Base-by-base conservation (phyloP, 2,888 invertebrate genomes). In the Corythucha ciliata region DNA sequence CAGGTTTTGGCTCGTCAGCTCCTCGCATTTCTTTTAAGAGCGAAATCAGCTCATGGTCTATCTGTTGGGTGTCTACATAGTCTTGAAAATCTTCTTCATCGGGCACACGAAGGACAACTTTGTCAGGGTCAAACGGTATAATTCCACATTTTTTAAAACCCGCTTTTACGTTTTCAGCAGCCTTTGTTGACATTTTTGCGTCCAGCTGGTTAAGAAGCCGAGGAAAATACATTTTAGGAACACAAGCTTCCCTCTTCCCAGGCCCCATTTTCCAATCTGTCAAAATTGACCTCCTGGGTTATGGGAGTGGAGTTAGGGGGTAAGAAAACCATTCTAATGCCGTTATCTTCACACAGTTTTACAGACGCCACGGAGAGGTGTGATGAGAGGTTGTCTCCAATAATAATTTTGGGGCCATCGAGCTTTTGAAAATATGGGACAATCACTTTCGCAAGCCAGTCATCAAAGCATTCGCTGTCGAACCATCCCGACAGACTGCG, bases 401-500 rank as follows among this genome's bases (percentile, higher is more conserved):
- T 57, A 8, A 59, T 16, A 21, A 57, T 34, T 33, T 57, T 58
- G 18, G 27, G 20, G 10, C 41, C 58, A 29, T 29, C 39, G 21
- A 47, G 47, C 33, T 52, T 57, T 34, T 53, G 46, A 18, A 52
- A 34, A 24, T 32, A 20, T 22, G 62, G 61, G 14, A 66, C 25
- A 10, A 58, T 18, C 3, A 41, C n/a, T n/a, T 29, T 29, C 29
- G 29, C 34, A 18, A 46, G 6, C 46, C 46, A 46, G 12, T 46
- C 46, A 2, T 21, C 57, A 52, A 67, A 66, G 45, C 50, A 54
- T 2, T 36, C 21, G 21, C 41, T 22, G 46, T 65, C 64, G 57
- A 66, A 64, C 66, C 65, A 66, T 4, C 65, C 67, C 24, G 59
- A 60, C 41, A 54, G 53, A n/a, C 56, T 61, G 10, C 61, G 33